Conservation (phyloP, 2,888 invertebrate genomes). For the Dascillus cervinus region DNA sequence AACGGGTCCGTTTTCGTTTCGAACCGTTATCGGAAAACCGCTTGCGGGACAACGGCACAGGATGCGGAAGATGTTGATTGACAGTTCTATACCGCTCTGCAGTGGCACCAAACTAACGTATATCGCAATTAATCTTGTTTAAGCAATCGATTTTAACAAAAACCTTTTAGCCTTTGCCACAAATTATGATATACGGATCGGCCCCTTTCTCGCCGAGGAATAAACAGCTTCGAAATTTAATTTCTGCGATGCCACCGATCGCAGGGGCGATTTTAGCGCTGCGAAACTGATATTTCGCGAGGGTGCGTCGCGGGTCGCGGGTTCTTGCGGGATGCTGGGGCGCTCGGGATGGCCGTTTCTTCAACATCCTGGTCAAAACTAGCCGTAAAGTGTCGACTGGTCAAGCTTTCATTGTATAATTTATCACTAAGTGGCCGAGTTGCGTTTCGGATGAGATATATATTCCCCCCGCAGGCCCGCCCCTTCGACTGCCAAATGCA, state of each 20-base stretch:
- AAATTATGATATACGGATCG: constrained; percentile 11
- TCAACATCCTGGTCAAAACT: constrained; percentile 12
- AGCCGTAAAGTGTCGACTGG: constrained; percentile 17
- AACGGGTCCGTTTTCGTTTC: background rate
- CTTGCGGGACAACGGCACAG: constrained; percentile 8
- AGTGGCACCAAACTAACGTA: constrained; percentile 19
- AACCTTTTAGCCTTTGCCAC: constrained; percentile 12
- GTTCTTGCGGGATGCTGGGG: too few species aligned
- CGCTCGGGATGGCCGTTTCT: too few species aligned
- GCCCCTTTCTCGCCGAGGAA: too few species aligned
- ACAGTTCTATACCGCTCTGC: constrained; percentile 19
- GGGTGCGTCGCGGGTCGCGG: too few species aligned
- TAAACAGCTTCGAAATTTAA: too few species aligned
- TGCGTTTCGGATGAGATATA: constrained; percentile 11
- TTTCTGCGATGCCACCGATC: too few species aligned
- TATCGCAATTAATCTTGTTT: constrained; percentile 27
- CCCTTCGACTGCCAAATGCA: constrained; percentile 12
- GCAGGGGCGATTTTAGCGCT: too few species aligned
- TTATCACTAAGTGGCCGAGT: constrained; percentile 18
- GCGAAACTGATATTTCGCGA: too few species aligned
- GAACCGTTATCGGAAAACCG: constrained; percentile 3
- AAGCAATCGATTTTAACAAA: constrained; percentile 23
- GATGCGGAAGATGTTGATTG: constrained; percentile 19
- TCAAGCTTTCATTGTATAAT: constrained; percentile 21
- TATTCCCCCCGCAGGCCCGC: constrained; percentile 10